Evolutionary conservation across 35 echinoderm and acorn worm genomes (phyloP), one percentile per base, ranked within the genome.

Genomic region (Heliocidaris erythrogramma): DNA sequence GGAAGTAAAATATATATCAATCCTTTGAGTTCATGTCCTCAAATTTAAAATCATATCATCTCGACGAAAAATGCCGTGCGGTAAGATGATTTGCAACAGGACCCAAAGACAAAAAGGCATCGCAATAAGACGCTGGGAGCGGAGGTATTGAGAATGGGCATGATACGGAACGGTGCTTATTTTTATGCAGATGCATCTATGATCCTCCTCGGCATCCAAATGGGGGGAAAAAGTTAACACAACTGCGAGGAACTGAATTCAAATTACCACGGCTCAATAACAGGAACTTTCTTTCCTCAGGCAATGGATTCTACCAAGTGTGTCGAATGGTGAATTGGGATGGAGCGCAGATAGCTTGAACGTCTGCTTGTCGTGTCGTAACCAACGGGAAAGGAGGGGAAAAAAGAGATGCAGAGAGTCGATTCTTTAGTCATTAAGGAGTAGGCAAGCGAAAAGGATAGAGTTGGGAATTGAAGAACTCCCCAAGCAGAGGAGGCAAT

Each of bases 361-460:
- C 65, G 17, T 78, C 65, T 78, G 65, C 65, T 78, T 56, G 29
- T 42, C 47, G 5, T 89, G 13, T n/a, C 21, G 9, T 86, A 86
- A 86, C 31, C 29, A 89, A 17, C 7, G 14, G 47, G 47, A n/a
- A 31, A 42, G 87, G 31, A 89, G 30, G 47, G 9, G 3, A 2
- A 89, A 30, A 89, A 30, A 89, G 13, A 89, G 27, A 7, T 21
- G 65, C 65, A 27, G 65, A 21, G 91, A 92, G 91, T 56, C 27
- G 91, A 92, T 92, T 92, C 49, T 49, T 30, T 92, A 13, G 91
- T 92, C 91, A 92, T 92, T 92, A 92, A 89, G 91, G 91, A 11
- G 47, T 48, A 59, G 31, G 91, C 31, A 92, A 48, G 91, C 91
- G 50, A 92, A 48, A 30, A 49, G 31, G 91, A 92, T 92, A 92